Evolutionary conservation across 2,888 invertebrate genomes (phyloP).

Genomic region (Aphrophora alni): DNA sequence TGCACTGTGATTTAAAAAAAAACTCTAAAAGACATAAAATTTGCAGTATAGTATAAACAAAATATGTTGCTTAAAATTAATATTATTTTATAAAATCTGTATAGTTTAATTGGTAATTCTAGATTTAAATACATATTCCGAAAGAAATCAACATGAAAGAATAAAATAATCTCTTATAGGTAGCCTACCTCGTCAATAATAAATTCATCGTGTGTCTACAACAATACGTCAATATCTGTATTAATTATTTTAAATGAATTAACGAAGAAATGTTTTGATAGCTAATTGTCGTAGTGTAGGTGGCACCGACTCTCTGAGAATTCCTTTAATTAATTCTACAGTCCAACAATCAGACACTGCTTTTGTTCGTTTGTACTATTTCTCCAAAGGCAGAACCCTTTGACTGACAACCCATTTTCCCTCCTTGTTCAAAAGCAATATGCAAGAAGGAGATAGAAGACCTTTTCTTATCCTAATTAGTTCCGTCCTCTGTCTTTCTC

Average conservation of each 20-base stretch:
- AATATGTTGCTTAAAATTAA: too few species aligned
- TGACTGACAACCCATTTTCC: conserved; percentile 9
- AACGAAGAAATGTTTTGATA: not conserved
- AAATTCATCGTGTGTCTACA: too few species aligned
- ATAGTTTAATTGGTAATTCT: too few species aligned
- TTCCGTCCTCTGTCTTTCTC: conserved; percentile 8
- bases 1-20: too few species aligned
- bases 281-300: not conserved
- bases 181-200: too few species aligned
- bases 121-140: too few species aligned
- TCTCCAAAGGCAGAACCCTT: not conserved
- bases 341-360: not conserved
- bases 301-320: not conserved
- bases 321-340: conserved; percentile 4
- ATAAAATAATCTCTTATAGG: too few species aligned
- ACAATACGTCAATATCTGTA: not conserved
- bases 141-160: too few species aligned
- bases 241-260: not conserved
- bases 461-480: conserved; percentile 25
- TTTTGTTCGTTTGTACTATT: not conserved
- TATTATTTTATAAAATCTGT: too few species aligned
- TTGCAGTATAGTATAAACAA: too few species aligned
- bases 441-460: not conserved
- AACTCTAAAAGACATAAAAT: too few species aligned
- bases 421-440: not conserved